Base-by-base conservation (phyloP, 37 sponge, comb jelly and placozoan species). In the Hormiphora californensis region DNA sequence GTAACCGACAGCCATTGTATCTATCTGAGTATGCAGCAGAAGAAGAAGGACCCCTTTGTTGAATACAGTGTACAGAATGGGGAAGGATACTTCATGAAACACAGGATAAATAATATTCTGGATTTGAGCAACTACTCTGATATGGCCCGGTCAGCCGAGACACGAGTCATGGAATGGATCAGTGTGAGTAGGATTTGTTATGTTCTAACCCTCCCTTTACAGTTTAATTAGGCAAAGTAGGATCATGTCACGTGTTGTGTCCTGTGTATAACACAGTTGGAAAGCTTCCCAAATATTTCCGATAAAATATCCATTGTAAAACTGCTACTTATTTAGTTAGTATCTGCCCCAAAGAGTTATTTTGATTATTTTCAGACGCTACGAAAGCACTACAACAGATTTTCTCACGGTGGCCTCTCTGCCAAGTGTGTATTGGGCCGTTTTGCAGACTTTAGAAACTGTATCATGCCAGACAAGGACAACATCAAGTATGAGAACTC, bases 371-470 rank as follows among this genome's bases (percentile, higher is more conserved):
- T 57, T 57, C 23, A 57, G 61, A 57, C n/a, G 30, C n/a, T 57
- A 28, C 37, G 28, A 65, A 17, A 65, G 37, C 32, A 65, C 19
- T 39, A 65, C 37, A 65, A 65, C 37, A 19, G 32, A 15, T 65
- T 36, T 17, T 35, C 67, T 3, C 67, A 65, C 37, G 67, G 67
- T 33, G 31, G 19, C 9, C 37, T 65, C 8, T 65, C 67, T 2
- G 67, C 67, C 12, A 65, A 35, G 9, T 65, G 67, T 39, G 67
- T 36, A 38, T 65, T 65, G 11, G 67, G 67, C 17, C 67, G 67
- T 1, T 65, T 65, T 33, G 37, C 11, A 5, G 31, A 21, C 67
- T 65, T 28, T 33, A 35, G 8, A 17, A 65, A 65, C 28, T 33
- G 67, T 28, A 36, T 65, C 37, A n/a, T n/a, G n/a, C n/a, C n/a